Conservation (phyloP, 2,113 vertebrate species). For the Albula goreensis region DNA sequence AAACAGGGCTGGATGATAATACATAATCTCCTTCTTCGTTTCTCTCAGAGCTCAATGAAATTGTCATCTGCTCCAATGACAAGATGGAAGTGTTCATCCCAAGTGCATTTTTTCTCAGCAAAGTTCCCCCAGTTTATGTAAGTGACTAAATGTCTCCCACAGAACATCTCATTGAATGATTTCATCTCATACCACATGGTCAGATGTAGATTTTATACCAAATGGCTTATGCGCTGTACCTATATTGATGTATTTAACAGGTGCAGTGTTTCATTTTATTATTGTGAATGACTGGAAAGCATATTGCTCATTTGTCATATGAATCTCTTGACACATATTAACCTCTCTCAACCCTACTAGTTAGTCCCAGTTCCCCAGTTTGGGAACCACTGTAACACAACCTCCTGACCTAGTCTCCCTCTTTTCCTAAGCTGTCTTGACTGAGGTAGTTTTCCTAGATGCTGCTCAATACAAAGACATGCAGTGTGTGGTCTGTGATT, state of each 20-base stretch:
- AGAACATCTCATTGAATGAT: no score
- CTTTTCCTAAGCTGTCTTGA: background rate
- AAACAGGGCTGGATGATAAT: background rate
- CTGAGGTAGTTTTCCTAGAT: background rate
- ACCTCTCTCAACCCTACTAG: background rate
- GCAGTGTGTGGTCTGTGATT: background rate
- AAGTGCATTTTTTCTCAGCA: constrained; percentile 68
- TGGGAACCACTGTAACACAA: no score
- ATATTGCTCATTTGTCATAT: background rate
- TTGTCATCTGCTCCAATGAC: constrained; percentile 68
- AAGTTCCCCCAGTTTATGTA: constrained; percentile 69
- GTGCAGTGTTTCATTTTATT: background rate
- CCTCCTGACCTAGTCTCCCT: background rate
- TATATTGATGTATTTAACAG: background rate
- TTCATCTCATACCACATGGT: no score
- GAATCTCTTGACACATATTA: background rate
- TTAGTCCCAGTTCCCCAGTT: no score
- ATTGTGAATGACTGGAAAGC: background rate
- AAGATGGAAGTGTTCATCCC: constrained; percentile 72
- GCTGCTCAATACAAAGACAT: background rate
- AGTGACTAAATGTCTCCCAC: constrained; percentile 30
- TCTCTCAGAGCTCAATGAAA: constrained; percentile 72
- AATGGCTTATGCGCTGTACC: no score
- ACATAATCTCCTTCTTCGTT: constrained; percentile 22
- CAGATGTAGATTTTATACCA: background rate